Percentiles rank a stretch among this genome's conserved stretches.
Conservation (phyloP, 2,797 vertebrate genomes). For the Hyperoplus immaculatus region DNA sequence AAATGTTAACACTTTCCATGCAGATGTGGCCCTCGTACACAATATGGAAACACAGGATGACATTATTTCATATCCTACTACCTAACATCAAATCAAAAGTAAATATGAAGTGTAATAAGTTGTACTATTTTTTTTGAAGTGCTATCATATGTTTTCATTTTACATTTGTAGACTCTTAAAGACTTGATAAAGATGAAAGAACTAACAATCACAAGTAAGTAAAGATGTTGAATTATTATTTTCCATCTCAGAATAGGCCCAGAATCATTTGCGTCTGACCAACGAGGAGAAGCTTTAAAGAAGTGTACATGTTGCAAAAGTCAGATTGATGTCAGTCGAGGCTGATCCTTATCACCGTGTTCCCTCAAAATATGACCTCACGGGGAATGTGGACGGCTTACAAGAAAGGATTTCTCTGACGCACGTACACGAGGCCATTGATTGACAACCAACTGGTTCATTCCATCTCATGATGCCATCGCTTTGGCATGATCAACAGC, state of each 20-base stretch:
- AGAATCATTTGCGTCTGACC: background rate
- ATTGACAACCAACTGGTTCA: background rate
- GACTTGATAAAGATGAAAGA: background rate
- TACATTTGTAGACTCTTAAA: background rate
- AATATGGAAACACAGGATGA: background rate
- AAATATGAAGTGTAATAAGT: background rate
- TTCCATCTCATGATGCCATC: slow-evolving; percentile 3
- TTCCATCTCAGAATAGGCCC: background rate
- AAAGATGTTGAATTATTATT: background rate
- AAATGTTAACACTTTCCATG: background rate
- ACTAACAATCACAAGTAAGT: background rate
- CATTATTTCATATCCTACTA: background rate
- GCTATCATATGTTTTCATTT: background rate
- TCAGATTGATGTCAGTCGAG: slow-evolving; percentile 12
- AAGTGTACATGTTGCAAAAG: background rate
- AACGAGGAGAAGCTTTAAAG: background rate
- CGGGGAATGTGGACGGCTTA: background rate
- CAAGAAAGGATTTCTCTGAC: background rate
- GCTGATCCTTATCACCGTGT: background rate
- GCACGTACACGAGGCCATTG: background rate
- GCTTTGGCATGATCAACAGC: background rate
- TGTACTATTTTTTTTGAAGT: background rate
- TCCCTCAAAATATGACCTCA: background rate
- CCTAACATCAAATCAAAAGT: background rate
- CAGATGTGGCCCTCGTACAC: background rate